Evolutionary conservation across 2,113 vertebrate species (phyloP), one percentile per base, ranked within the genome.

Genomic region (Cyanoliseus patagonus): DNA sequence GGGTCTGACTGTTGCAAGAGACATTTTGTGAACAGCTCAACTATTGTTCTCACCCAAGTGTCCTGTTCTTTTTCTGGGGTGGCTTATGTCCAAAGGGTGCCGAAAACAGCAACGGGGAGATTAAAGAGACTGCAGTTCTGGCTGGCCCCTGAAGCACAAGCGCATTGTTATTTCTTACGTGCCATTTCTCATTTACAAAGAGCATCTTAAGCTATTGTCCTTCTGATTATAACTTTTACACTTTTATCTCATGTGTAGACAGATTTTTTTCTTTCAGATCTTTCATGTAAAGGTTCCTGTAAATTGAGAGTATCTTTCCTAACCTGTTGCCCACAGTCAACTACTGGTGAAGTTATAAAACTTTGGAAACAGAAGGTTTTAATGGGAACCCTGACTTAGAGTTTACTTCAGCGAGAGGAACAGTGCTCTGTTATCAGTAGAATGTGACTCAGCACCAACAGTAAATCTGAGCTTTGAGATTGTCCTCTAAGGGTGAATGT

Each of bases 351-450:
- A 72, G 81, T 72, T 81, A 28, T 7, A 82, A 94, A 76, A 59
- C 51, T 77, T 74, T 88, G 92, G 86, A 95, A 96, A 59, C 19
- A 20, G 87, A 83, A 81, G n/a, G 51, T 59, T 95, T 64, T 66
- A 63, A 37, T 83, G 37, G 53, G 85, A 94, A 42, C 92, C 79
- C 83, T 97, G 96, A 94, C 55, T 98, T 88, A 95, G 92, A n/a
- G 63, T 77, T 77, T 13, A 46, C 81, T 93, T 88, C 84, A 79
- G 79, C 7, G 2, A 47, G 74, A 86, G 63, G 31, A 44, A 42
- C 83, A 93, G 72, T 68, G 67, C 18, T 91, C 27, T 94, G 41
- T 87, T 96, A 91, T 93, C 93, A 93, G 78, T 14, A 94, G 91
- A 78, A 63, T 64, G 49, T 55, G 80, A 97, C 73, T 92, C 97